Evolutionary conservation across 2,888 invertebrate species (phyloP), one percentile per base, ranked within the genome.

Genomic region (Hypolimnas misippus): DNA sequence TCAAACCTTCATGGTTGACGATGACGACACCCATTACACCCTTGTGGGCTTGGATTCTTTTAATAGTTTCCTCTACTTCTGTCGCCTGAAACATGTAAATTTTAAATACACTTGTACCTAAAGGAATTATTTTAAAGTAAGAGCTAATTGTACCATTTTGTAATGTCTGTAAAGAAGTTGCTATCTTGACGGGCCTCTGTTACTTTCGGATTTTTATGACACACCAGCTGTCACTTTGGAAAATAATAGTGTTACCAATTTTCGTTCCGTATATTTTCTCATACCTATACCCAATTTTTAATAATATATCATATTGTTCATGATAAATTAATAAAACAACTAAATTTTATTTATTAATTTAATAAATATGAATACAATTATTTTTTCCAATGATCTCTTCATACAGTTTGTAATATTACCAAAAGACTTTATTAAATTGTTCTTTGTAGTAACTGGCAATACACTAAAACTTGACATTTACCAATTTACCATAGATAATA

Each of bases 41-140:
- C 92, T 98, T 99, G 80, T 99, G 99, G 53, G 97, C 95, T 82
- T 98, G 98, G 77, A 99, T 98, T 69, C 99, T 94, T 92, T 99
- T 99, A 85, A 99, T 94, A 10, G 98, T 98, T 92, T 99, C 99
- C 89, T 99, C 99, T 40, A 99, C 98, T 93, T 99, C 99, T 69
- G 94, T 94, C 7, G 94, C 94, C 94, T 94, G 80, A 12, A 92
- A 90, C 35, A 49, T 31, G 46, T 35, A 33, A 49, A n/a, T 8
- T n/a, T 38, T 62, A 12, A 14, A 55, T 3, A 40, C 54, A 54
- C 35, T n/a, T 19, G 10, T 29, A 40, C 4, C 25, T 7, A 51
- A 51, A 46, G 6, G 0, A 14, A 49, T 8, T 21, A 40, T 16
- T 7, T n/a, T 14, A 29, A 14, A 21, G 10, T 49, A n/a, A 49